Percentiles rank a stretch among this genome's conserved stretches.
These are phyloP conservation scores for Drosophila basisetae DNA, from an alignment of 2,888 invertebrate genomes.

Conservation along the genomic window DNA sequence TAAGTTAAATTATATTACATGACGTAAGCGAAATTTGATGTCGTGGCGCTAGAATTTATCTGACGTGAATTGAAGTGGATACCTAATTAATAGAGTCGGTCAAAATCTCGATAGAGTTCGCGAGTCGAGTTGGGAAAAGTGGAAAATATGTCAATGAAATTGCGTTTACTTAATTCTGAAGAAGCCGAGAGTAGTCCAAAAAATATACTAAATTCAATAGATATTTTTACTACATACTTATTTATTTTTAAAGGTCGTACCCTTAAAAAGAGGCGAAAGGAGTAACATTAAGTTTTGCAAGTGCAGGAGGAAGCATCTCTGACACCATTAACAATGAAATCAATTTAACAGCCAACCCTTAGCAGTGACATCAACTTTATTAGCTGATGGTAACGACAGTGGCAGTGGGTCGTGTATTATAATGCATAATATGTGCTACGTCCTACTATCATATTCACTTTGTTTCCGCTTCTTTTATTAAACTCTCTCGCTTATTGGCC, in stretches of 20 bases:
- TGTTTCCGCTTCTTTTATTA: slow-evolving; percentile 48
- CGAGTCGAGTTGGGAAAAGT: neutral
- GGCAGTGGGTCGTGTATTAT: slow-evolving; percentile 28
- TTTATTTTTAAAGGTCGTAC: no score
- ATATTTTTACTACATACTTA: neutral
- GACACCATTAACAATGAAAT: slow-evolving; percentile 14
- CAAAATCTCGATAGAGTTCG: neutral
- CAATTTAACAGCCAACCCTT: slow-evolving; percentile 13
- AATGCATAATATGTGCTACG: slow-evolving; percentile 45
- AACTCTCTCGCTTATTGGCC: slow-evolving; percentile 34
- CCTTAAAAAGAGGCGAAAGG: neutral
- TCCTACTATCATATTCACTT: slow-evolving; percentile 24
- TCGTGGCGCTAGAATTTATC: neutral
- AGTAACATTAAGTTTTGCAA: neutral
- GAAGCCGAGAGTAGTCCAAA: neutral
- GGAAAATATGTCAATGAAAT: neutral
- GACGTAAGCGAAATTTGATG: neutral
- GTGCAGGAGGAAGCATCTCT: neutral
- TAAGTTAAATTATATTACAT: slow-evolving; percentile 85
- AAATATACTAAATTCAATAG: neutral
- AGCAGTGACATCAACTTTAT: slow-evolving; percentile 45
- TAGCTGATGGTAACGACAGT: slow-evolving; percentile 10
- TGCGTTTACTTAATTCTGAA: neutral
- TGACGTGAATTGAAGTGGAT: neutral
- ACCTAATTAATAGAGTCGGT: neutral